These are phyloP conservation scores for Acipenser ruthenus DNA, from an alignment of 2,797 vertebrate genomes.

Conservation along the genomic window DNA sequence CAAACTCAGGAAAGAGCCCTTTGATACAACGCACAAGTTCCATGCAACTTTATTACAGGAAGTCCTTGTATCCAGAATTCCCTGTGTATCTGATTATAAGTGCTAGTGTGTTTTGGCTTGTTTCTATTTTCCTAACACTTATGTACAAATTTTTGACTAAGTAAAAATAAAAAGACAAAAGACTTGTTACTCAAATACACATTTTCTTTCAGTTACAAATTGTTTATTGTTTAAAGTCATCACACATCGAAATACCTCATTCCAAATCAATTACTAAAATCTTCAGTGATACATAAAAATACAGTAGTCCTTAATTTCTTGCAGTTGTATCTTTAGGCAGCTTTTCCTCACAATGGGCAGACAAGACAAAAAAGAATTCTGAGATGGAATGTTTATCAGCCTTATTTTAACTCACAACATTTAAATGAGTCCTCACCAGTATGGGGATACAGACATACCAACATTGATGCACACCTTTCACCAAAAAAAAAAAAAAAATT, in stretches of 20 bases:
- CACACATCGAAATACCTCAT: slow-evolving; percentile 61
- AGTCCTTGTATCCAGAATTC: no score
- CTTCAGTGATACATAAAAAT: slow-evolving; percentile 44
- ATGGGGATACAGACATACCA: not conserved
- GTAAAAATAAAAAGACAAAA: no score
- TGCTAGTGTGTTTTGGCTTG: no score
- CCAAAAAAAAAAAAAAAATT: no score
- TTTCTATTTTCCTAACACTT: no score
- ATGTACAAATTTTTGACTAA: no score
- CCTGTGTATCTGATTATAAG: no score
- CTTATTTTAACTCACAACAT: not conserved
- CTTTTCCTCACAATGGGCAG: not conserved
- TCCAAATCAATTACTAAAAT: slow-evolving; percentile 59
- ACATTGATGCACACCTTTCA: not conserved
- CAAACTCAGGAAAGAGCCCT: no score
- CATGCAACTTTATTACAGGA: no score
- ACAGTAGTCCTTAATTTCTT: slow-evolving; percentile 38
- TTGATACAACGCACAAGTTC: no score
- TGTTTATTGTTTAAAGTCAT: slow-evolving; percentile 75
- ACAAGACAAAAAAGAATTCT: slow-evolving; percentile 15
- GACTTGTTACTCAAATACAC: no score
- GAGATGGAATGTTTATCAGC: slow-evolving; percentile 39
- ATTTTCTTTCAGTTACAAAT: slow-evolving; percentile 62
- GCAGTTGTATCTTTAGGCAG: slow-evolving; percentile 33
- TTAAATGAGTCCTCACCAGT: not conserved